Percentiles rank a stretch among this genome's conserved stretches.
Evolutionary conservation across 2,888 invertebrate genomes (phyloP).

Genomic region (Platycheirus albimanus): DNA sequence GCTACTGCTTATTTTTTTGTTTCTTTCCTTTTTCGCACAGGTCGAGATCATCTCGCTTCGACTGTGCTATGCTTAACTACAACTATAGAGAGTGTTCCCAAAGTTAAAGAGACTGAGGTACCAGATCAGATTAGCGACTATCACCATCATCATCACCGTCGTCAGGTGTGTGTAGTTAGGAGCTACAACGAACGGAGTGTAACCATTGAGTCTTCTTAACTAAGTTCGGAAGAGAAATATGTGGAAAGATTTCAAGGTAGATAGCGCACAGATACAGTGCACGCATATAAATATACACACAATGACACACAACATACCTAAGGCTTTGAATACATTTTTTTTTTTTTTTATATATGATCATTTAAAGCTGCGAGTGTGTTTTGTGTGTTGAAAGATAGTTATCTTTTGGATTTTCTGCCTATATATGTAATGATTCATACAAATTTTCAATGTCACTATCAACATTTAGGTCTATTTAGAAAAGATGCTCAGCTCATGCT

Average conservation of each 20-base stretch:
- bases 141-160: constrained; percentile 59
- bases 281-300: constrained; percentile 48
- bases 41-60: constrained; percentile 59
- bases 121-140: constrained; percentile 71
- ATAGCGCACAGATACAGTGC: constrained; percentile 50
- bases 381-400: constrained; percentile 59
- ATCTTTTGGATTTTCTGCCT: constrained; percentile 52
- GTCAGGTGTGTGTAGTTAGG: constrained; percentile 48
- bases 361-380: constrained; percentile 38
- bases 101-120: constrained; percentile 65
- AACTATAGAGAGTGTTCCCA: constrained; percentile 35
- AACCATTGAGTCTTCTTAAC: constrained; percentile 61
- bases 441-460: constrained; percentile 68
- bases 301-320: constrained; percentile 53
- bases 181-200: constrained; percentile 48
- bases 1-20: constrained; percentile 13
- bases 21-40: constrained; percentile 52
- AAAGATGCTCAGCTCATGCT: constrained; percentile 10
- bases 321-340: constrained; percentile 37
- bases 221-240: constrained; percentile 62
- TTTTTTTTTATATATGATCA: constrained; percentile 12
- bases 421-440: constrained; percentile 58
- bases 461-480: constrained; percentile 42
- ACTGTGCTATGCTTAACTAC: not conserved
- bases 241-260: constrained; percentile 70